Evolutionary conservation across 2,797 vertebrate species (phyloP).

Genomic region (Apogon hyalosoma): DNA sequence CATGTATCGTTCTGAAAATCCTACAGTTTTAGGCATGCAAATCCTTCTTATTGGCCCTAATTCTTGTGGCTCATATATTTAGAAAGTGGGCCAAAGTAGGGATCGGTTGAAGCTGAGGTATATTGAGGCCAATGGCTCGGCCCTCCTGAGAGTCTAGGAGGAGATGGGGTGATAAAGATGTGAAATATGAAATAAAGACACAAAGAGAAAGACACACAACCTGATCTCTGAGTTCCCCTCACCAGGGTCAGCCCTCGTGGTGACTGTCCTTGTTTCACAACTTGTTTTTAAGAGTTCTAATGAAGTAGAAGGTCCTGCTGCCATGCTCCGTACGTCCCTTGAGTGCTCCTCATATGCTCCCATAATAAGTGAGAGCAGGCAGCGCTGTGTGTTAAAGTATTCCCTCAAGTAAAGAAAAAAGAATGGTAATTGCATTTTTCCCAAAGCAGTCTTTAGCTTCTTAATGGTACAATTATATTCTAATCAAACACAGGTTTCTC

Average conservation of each 20-base stretch:
- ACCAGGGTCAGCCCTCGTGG: conserved; percentile 49
- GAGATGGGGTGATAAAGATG: conserved; percentile 19
- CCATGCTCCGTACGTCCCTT: neutral
- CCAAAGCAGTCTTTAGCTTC: neutral
- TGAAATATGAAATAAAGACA: conserved; percentile 29
- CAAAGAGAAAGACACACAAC: conserved; percentile 19
- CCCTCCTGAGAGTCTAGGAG: conserved; percentile 51
- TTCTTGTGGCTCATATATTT: conserved; percentile 57
- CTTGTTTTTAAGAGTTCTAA: conserved; percentile 33
- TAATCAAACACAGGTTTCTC: too few species aligned
- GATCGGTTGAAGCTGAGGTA: conserved; percentile 32
- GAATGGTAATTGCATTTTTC: neutral
- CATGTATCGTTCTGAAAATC: conserved; percentile 8
- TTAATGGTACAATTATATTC: neutral
- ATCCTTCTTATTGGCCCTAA: conserved; percentile 34
- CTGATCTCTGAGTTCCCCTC: conserved; percentile 49
- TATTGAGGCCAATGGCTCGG: conserved; percentile 57
- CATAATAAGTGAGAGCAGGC: neutral
- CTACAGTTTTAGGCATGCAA: conserved; percentile 10
- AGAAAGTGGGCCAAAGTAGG: conserved; percentile 70
- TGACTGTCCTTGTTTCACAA: conserved; percentile 48
- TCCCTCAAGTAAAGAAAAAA: neutral
- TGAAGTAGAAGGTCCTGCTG: conserved; percentile 9
- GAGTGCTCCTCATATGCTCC: neutral
- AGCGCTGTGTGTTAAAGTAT: neutral